phyloP scores from a whole-genome alignment of 2,888 invertebrate species.

The Oligia strigilis region DNA sequence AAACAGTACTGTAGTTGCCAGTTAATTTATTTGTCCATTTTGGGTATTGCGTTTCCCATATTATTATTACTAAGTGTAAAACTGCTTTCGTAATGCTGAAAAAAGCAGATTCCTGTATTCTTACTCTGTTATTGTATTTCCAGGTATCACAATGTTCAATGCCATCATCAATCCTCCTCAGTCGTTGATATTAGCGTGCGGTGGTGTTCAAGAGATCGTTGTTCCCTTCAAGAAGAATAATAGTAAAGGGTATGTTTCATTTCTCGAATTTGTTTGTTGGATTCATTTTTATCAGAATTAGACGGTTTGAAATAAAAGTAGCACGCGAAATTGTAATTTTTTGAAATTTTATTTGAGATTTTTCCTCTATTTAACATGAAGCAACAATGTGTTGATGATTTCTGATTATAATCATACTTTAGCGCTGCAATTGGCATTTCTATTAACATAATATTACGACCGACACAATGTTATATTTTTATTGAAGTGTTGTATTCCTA shows the following conservation, averaged over 20 bases:
- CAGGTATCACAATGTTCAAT: slow-evolving; percentile 95
- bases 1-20: background rate
- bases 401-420: background rate
- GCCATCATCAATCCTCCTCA: slow-evolving; percentile 99
- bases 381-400: background rate
- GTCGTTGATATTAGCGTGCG: slow-evolving; percentile 97
- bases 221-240: slow-evolving; percentile 91
- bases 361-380: background rate
- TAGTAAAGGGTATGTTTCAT: background rate
- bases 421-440: background rate
- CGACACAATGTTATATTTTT: background rate
- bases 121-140: slow-evolving; percentile 45
- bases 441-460: background rate
- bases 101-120: background rate
- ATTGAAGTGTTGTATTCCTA: slow-evolving; percentile 7
- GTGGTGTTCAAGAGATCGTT: slow-evolving; percentile 94
- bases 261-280: background rate
- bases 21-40: background rate
- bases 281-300: background rate
- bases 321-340: background rate
- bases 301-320: background rate
- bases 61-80: background rate
- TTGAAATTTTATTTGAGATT: background rate
- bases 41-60: background rate
- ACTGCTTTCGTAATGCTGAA: background rate